Conservation (phyloP, 2,797 vertebrate genomes). For the Coilia nasus region DNA sequence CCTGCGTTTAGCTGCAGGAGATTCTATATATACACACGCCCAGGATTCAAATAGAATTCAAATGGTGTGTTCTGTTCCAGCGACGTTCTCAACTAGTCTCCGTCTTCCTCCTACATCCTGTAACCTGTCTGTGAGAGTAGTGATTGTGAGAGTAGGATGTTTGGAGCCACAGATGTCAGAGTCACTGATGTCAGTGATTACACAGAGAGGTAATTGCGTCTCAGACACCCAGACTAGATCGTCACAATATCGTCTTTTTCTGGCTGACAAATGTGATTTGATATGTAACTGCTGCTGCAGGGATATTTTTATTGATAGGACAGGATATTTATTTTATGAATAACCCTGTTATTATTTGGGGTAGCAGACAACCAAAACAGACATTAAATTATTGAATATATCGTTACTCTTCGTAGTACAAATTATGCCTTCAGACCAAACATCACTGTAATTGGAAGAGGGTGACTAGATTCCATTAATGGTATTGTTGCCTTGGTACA, state of each 20-base stretch:
- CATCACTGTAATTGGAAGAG: not conserved
- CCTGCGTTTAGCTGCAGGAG: not conserved
- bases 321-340: not conserved
- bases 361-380: too few relatives aligned
- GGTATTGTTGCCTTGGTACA: not conserved
- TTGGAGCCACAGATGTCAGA: constrained; percentile 4
- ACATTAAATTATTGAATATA: too few relatives aligned
- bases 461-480: not conserved
- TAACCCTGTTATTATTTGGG: not conserved
- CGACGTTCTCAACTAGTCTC: not conserved
- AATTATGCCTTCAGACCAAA: not conserved
- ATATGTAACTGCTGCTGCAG: not conserved
- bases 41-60: constrained; percentile 27
- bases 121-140: not conserved
- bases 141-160: constrained; percentile 1
- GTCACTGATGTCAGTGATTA: not conserved
- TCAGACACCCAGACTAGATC: not conserved
- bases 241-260: not conserved
- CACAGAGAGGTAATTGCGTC: not conserved
- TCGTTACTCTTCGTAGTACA: too few relatives aligned
- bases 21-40: not conserved
- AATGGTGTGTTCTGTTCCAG: not conserved
- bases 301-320: too few relatives aligned
- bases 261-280: not conserved
- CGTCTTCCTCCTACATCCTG: not conserved